Percentiles rank a stretch among this genome's conserved stretches.
Evolutionary conservation across 2,888 invertebrate genomes (phyloP).

Genomic region (Pachymerium ferrugineum): DNA sequence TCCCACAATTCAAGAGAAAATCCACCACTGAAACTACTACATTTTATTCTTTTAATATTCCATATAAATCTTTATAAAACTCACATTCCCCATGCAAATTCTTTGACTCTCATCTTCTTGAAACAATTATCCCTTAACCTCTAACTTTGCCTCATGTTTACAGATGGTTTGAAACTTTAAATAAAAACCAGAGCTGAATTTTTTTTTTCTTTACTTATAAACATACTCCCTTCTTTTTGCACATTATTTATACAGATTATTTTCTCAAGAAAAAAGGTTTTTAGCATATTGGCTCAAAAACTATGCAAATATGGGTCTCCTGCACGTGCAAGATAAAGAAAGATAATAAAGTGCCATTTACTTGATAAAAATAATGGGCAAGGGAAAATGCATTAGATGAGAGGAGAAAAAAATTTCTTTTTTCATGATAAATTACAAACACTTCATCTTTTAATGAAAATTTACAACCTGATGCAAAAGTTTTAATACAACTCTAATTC

Average conservation of each 20-base stretch:
- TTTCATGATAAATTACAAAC: not conserved
- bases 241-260: constrained; percentile 3
- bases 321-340: constrained; percentile 1
- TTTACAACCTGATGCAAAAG: constrained; percentile 2
- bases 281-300: constrained; percentile 4
- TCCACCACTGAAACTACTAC: too few species aligned
- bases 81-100: too few species aligned
- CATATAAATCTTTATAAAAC: too few species aligned
- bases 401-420: too few species aligned
- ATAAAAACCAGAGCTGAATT: too few species aligned
- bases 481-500: not conserved
- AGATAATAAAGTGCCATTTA: constrained; percentile 13
- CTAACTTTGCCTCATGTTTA: too few species aligned
- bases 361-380: not conserved
- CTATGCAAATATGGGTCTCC: constrained; percentile 7
- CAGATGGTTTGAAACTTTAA: too few species aligned
- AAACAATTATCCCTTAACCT: too few species aligned
- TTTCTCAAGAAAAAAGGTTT: not conserved
- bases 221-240: not conserved
- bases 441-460: not conserved
- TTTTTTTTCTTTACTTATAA: not conserved
- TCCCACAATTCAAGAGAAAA: too few species aligned
- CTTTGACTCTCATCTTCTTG: too few species aligned
- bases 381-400: not conserved
- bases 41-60: too few species aligned